A percentile compares a stretch with the other conserved stretches of the same genome.
Evolutionary conservation across 1,140 invertebrate species (phyloP).

Genomic region (Metaphire vulgaris): DNA sequence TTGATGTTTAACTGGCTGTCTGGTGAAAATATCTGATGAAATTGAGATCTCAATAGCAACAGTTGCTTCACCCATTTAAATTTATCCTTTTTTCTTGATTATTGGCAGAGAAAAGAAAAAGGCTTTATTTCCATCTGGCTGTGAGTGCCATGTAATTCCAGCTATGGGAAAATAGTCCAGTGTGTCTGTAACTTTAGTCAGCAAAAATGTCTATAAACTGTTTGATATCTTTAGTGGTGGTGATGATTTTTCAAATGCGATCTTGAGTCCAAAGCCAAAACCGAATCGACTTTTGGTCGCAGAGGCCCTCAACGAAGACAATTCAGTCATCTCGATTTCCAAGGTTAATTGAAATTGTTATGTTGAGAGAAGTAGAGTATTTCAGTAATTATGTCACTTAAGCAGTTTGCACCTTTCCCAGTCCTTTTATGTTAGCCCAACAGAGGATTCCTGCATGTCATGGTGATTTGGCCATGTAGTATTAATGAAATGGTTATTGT

Average conservation of each 20-base stretch:
- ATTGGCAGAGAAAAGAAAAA: background rate
- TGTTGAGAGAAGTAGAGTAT: background rate
- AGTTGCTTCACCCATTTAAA: background rate
- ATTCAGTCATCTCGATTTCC: conserved; percentile 90
- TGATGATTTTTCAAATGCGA: conserved; percentile 96
- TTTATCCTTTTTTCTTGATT: background rate
- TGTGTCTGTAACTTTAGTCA: no score
- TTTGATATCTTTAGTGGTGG: conserved; percentile 16
- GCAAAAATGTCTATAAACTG: background rate
- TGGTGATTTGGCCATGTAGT: no score
- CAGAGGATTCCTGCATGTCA: no score
- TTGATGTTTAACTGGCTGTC: no score
- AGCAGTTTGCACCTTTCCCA: background rate
- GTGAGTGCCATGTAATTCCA: background rate
- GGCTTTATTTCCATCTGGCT: background rate
- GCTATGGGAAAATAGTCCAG: background rate
- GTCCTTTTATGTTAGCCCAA: no score
- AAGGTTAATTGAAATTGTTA: conserved; percentile 58
- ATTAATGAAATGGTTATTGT: no score
- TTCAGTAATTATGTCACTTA: background rate
- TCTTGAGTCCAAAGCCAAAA: conserved; percentile 91
- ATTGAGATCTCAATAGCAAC: background rate
- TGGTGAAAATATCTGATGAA: no score
- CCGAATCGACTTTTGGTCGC: conserved; percentile 97
- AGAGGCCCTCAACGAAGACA: conserved; percentile 96